Base-by-base conservation (phyloP, 2,888 invertebrate species). In the Limnephilus marmoratus region DNA sequence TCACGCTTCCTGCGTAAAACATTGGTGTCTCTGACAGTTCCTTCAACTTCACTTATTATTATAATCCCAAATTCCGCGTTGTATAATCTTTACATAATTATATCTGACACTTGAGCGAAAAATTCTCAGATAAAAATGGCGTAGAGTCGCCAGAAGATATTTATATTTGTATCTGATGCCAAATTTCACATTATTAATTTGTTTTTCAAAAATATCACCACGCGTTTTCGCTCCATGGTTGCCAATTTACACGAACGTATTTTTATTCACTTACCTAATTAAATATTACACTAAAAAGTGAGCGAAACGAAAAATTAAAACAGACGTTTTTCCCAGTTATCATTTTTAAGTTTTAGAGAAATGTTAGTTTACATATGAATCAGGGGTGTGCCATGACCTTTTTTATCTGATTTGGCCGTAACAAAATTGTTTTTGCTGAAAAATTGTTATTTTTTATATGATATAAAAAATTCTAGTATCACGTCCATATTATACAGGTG, bases 121-220 rank as follows among this genome's bases (percentile, higher is more conserved):
- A 15, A 83, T 83, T 83, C 9, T 13, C 15, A 13, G 82, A 83
- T 37, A 9, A 82, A 82, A 34, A 34, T 31, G 15, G 82, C 82
- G 82, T 34, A 7, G 5, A 18, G 82, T 82, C 34, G 31, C n/a
- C n/a, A n/a, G n/a, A n/a, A n/a, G 24, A 18, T 34, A 37, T 83
- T 34, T 29, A 34, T 13, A 83, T 34, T 31, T 24, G 34, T 37
- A 37, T 83, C 24, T 83, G 83, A 83, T 31, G 83, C 83, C 83
- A 83, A 34, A 37, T 83, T 37, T 18, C 37, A 11, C 37, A 37
- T 83, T 37, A 41, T 41, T 83, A 37, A 34, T 34, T 24, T 34
- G 34, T 37, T 83, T 83, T 83, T 83, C 83, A 83, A 83, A 83
- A 83, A 83, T 24, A 83, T 34, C 83, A 83, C 3, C 9, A 37